A percentile compares a stretch with the other conserved stretches of the same genome.
Evolutionary conservation across 2,113 vertebrate species (phyloP).

Genomic region (Heterochromis multidens): DNA sequence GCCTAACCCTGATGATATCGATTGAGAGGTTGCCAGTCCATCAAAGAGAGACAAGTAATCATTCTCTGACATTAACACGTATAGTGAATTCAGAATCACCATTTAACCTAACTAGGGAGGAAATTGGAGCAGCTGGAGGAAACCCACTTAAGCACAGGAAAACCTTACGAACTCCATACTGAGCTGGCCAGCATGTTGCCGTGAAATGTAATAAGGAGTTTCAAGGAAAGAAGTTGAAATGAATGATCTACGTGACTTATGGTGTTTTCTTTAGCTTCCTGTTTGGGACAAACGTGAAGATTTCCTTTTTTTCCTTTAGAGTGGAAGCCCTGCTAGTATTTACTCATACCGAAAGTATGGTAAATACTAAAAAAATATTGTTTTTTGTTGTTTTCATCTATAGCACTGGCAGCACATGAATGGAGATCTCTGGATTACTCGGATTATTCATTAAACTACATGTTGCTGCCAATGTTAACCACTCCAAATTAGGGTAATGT

Average conservation of each 20-base stretch:
- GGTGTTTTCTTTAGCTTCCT: too few relatives aligned
- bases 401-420: background rate
- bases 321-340: background rate
- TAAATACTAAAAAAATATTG: background rate
- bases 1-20: background rate
- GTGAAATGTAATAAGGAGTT: too few relatives aligned
- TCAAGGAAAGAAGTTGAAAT: too few relatives aligned
- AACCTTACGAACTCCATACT: too few relatives aligned
- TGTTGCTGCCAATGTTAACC: background rate
- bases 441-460: background rate
- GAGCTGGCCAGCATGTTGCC: too few relatives aligned
- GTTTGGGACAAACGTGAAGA: too few relatives aligned
- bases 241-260: too few relatives aligned
- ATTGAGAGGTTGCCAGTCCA: background rate
- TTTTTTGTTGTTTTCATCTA: background rate
- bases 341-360: background rate
- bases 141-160: too few relatives aligned
- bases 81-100: background rate
- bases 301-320: too few relatives aligned
- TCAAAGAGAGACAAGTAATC: background rate
- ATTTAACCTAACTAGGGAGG: background rate
- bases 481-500: background rate
- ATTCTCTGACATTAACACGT: background rate
- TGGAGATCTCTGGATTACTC: background rate
- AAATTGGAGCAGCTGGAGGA: too few relatives aligned